Evolutionary conservation across 2,113 vertebrate species (phyloP).

Genomic region (Pogona vitticeps): DNA sequence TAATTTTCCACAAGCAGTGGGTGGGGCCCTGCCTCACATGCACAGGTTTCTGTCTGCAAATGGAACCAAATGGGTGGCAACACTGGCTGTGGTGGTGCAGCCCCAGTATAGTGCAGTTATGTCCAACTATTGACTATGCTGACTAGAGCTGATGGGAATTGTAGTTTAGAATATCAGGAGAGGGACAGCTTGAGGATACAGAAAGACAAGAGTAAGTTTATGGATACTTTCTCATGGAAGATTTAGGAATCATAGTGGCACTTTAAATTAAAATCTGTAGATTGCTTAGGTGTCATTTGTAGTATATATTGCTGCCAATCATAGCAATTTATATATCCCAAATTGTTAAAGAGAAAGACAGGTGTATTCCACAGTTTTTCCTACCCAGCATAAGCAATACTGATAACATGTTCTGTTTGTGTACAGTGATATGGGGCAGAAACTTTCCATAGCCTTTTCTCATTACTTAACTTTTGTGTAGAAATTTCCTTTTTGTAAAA

Average conservation of each 20-base stretch:
- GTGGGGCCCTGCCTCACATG: no score
- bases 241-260: neutral
- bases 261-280: neutral
- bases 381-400: neutral
- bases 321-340: neutral
- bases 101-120: no score
- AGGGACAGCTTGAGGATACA: neutral
- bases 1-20: no score
- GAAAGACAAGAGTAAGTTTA: neutral
- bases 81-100: no score
- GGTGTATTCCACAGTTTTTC: neutral
- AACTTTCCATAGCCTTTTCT: no score
- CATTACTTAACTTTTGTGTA: no score
- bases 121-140: neutral
- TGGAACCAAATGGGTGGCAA: no score
- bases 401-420: neutral
- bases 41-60: no score
- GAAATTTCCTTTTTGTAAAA: no score
- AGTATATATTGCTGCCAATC: neutral
- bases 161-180: neutral
- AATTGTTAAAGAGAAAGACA: neutral
- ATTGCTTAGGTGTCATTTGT: neutral
- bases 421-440: neutral
- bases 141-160: neutral
- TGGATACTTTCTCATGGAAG: neutral